Base-by-base conservation (phyloP, 2,797 vertebrate genomes). In the Syncerus caffer region DNA sequence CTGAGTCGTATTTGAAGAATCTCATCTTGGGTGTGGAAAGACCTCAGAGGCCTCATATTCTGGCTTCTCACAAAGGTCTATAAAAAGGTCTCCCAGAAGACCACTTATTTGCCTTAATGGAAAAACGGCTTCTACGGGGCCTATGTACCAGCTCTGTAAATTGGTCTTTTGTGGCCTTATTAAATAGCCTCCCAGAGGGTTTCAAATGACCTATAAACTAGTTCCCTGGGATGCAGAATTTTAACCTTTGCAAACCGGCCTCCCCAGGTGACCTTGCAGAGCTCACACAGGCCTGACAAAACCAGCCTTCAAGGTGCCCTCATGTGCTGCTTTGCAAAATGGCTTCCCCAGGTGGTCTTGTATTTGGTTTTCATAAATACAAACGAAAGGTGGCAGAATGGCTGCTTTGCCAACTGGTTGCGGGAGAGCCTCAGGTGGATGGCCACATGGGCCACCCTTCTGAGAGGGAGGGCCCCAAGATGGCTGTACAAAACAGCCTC, bases 241-340 rank as follows among this genome's bases (percentile, higher is more conserved):
- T 0, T 0, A 38, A 29, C 55, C 47, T 92, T 50, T 82, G 25
- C 17, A 31, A 15, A 45, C 9, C 6, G 6, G n/a, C 45, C 5
- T 58, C 45, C 15, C 16, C 74, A 31, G 67, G 51, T 47, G 64
- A 45, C 12, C 12, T 57, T 0, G 0, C 1, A 23, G 16, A 51
- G 29, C 25, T 34, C 17, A 31, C 15, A 9, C 2, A 38, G 31
- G 67, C 67, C 53, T 76, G 15, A 19, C 15, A 42, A n/a, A 85
- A 47, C 14, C 31, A 50, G 38, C 47, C 17, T 85, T 25, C 4
- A 58, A 38, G 25, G 38, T 4, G 4, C 53, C 6, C 53, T 60
- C 4, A 0, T 0, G 2, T 4, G 21, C 12, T 31, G 51, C 25
- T 91, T 50, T 29, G 12, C 14, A 47, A 55, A 14, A 23, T 14